Evolutionary conservation across 1,140 invertebrate genomes (phyloP).

Genomic region (Orchestia grillus): DNA sequence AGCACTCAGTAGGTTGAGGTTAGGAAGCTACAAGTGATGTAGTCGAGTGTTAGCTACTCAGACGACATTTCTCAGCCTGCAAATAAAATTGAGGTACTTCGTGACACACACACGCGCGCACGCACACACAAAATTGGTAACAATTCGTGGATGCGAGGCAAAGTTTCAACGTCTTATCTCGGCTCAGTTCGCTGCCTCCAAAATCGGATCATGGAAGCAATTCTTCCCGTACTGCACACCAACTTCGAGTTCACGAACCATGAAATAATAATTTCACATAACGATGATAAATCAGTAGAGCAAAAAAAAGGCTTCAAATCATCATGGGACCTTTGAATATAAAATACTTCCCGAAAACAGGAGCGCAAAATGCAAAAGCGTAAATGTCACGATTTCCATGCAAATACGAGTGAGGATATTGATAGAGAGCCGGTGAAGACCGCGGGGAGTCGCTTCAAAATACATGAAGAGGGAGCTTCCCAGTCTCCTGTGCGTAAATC

Average conservation of each 20-base stretch:
- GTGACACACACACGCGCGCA: not conserved
- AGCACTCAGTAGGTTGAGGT: too few species aligned
- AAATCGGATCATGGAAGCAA: not conserved
- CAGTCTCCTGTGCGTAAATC: constrained; percentile 21
- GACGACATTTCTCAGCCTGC: too few species aligned
- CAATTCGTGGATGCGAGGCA: not conserved
- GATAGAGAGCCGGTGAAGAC: not conserved
- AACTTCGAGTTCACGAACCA: not conserved
- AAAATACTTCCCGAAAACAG: not conserved
- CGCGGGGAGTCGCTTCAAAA: constrained; percentile 2
- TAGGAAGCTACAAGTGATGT: too few species aligned
- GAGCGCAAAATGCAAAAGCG: constrained; percentile 11
- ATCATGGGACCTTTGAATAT: not conserved
- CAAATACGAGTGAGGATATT: constrained; percentile 22
- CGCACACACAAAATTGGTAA: too few species aligned
- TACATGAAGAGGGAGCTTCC: constrained; percentile 2
- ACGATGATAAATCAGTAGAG: not conserved
- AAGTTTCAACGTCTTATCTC: not conserved
- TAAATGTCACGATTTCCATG: constrained; percentile 50
- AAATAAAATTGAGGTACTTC: not conserved
- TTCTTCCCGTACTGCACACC: not conserved
- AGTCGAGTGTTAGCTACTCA: too few species aligned
- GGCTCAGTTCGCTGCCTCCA: not conserved
- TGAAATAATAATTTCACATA: not conserved
- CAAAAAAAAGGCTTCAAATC: not conserved